Conservation (phyloP, 2,797 vertebrate genomes). For the Zenarchopterus dispar region DNA sequence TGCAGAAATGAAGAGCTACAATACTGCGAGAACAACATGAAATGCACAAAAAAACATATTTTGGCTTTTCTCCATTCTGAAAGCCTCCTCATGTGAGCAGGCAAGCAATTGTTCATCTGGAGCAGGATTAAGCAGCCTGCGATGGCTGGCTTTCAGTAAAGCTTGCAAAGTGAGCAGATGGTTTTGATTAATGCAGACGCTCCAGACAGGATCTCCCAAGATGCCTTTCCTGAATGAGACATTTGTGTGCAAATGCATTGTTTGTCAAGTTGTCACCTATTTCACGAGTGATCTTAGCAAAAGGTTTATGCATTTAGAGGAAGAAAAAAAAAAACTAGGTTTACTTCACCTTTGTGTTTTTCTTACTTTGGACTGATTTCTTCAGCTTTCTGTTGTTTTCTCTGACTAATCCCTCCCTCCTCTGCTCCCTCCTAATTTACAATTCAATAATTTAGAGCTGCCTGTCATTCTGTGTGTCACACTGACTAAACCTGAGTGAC, state of each 20-base stretch:
- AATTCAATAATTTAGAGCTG: conserved; percentile 27
- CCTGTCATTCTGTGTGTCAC: conserved; percentile 22
- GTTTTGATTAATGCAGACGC: conserved; percentile 73
- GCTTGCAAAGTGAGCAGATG: conserved; percentile 78
- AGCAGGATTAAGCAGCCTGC: conserved; percentile 70
- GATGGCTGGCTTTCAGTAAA: conserved; percentile 75
- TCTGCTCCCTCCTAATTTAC: conserved; percentile 3
- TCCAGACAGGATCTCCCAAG: conserved; percentile 68
- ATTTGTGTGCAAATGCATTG: conserved; percentile 76
- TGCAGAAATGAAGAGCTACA: background rate
- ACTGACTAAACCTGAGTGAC: conserved; percentile 37
- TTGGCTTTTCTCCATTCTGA: conserved; percentile 37
- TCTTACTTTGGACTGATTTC: conserved; percentile 3
- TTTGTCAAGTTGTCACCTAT: conserved; percentile 68
- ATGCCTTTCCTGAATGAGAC: conserved; percentile 75
- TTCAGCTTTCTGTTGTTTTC: conserved; percentile 11
- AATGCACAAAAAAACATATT: conserved; percentile 5
- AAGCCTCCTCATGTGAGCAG: conserved; percentile 46
- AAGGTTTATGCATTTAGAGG: conserved; percentile 29
- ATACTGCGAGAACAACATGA: conserved; percentile 10
- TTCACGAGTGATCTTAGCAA: conserved; percentile 50
- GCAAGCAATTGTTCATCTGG: conserved; percentile 72
- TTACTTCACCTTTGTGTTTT: conserved; percentile 5
- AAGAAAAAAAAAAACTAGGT: conserved; percentile 12
- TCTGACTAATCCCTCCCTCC: conserved; percentile 11